Conservation (phyloP, 2,113 vertebrate genomes). For the Odocoileus hemionus region DNA sequence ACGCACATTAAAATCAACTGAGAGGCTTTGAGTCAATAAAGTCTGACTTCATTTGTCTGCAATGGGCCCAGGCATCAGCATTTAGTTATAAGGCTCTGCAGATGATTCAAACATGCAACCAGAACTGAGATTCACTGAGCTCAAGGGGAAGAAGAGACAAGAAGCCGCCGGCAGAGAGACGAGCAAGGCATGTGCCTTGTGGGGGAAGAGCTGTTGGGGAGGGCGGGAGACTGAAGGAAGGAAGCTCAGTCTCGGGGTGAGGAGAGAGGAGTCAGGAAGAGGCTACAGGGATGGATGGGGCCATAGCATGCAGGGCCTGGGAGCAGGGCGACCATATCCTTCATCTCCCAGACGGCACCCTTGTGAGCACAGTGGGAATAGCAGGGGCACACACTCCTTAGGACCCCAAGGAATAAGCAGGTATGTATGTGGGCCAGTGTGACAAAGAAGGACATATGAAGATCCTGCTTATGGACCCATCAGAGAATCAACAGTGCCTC, state of each 20-base stretch:
- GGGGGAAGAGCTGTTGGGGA: neutral
- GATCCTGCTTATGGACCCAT: rapidly evolving
- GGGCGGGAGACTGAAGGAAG: neutral
- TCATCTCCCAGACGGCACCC: neutral
- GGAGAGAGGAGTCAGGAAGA: neutral
- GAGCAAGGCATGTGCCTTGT: neutral
- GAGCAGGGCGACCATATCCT: rapidly evolving
- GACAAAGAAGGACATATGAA: neutral
- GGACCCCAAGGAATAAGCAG: neutral
- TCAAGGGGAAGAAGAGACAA: neutral
- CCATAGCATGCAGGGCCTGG: neutral
- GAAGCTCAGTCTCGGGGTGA: neutral
- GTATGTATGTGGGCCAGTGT: neutral
- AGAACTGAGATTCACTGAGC: neutral
- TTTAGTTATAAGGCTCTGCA: neutral
- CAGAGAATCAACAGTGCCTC: neutral
- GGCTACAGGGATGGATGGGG: rapidly evolving
- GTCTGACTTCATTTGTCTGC: neutral
- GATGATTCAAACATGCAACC: neutral
- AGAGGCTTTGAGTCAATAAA: neutral
- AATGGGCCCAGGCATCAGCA: no score
- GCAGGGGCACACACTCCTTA: rapidly evolving
- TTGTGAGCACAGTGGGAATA: neutral
- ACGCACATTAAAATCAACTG: neutral
- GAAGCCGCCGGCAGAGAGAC: no score